A percentile compares a stretch with the other conserved stretches of the same genome.
phyloP scores from a whole-genome alignment of 2,888 invertebrate genomes.

The Kryphioiulus occultus region DNA sequence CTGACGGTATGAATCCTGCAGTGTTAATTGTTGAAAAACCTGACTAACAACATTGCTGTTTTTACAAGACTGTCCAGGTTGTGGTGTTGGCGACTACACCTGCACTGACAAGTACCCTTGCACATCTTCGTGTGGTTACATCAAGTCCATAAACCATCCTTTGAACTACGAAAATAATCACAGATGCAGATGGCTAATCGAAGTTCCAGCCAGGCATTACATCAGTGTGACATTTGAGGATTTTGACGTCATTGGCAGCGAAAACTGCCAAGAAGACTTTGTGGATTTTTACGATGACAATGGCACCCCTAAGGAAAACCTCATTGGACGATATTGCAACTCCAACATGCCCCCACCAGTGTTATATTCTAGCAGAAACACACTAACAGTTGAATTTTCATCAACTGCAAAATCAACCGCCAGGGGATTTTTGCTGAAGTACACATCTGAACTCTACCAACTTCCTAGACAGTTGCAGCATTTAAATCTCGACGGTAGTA shows the following conservation, averaged over 20 bases:
- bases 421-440: conserved; percentile 57
- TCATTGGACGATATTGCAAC: conserved; percentile 58
- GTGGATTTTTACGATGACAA: conserved; percentile 57
- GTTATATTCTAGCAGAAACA: conserved; percentile 58
- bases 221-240: conserved; percentile 58
- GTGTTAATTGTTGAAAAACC: too few species aligned
- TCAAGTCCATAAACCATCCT: conserved; percentile 58
- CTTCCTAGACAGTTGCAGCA: conserved; percentile 55
- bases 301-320: conserved; percentile 54
- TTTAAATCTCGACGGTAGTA: conserved; percentile 53
- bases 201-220: conserved; percentile 57
- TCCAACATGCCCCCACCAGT: conserved; percentile 56
- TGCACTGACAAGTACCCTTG: conserved; percentile 56
- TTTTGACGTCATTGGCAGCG: conserved; percentile 58
- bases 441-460: conserved; percentile 56
- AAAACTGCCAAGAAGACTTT: conserved; percentile 57
- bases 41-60: background rate
- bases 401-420: conserved; percentile 56
- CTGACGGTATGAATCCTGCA: too few species aligned
- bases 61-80: conserved; percentile 57
- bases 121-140: conserved; percentile 56
- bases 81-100: conserved; percentile 57
- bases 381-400: conserved; percentile 57
- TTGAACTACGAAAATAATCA: conserved; percentile 57
- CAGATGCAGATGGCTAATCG: conserved; percentile 58